Evolutionary conservation across 2,888 invertebrate species (phyloP).

Genomic region (Eucera pruinosa): DNA sequence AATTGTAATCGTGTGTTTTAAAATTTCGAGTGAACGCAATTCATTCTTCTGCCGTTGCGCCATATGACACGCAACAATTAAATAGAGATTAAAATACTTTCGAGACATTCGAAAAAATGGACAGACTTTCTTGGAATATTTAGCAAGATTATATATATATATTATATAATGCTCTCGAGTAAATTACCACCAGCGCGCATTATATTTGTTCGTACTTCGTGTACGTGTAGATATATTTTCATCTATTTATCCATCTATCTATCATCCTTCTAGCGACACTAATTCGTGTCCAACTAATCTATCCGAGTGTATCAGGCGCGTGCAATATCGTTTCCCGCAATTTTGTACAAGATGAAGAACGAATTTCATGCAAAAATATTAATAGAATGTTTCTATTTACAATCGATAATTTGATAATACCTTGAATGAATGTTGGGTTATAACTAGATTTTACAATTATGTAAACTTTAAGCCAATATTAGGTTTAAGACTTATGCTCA

Average conservation of each 20-base stretch:
- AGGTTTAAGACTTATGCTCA: slow-evolving; percentile 13
- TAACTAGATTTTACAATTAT: slow-evolving; percentile 11
- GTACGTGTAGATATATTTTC: slow-evolving; percentile 65
- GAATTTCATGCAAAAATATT: not conserved
- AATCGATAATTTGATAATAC: not conserved
- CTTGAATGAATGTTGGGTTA: slow-evolving; percentile 4
- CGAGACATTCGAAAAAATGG: slow-evolving; percentile 77
- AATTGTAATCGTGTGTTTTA: slow-evolving; percentile 44
- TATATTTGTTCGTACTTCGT: slow-evolving; percentile 63
- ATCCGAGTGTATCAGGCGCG: slow-evolving; percentile 53
- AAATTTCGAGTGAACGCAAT: slow-evolving; percentile 46
- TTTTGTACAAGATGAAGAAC: slow-evolving; percentile 9
- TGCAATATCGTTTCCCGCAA: slow-evolving; percentile 48
- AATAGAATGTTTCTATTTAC: slow-evolving; percentile 7
- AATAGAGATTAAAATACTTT: slow-evolving; percentile 76
- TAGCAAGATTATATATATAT: slow-evolving; percentile 67
- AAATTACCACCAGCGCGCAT: slow-evolving; percentile 50
- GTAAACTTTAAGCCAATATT: slow-evolving; percentile 20
- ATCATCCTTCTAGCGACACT: slow-evolving; percentile 70
- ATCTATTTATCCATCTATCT: slow-evolving; percentile 68
- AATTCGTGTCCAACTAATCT: slow-evolving; percentile 63
- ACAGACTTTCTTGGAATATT: slow-evolving; percentile 74
- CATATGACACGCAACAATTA: slow-evolving; percentile 62
- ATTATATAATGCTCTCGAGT: slow-evolving; percentile 53
- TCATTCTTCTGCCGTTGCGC: slow-evolving; percentile 67